Base-by-base conservation (phyloP, 2,113 vertebrate genomes). In the Reinhardtius hippoglossoides region DNA sequence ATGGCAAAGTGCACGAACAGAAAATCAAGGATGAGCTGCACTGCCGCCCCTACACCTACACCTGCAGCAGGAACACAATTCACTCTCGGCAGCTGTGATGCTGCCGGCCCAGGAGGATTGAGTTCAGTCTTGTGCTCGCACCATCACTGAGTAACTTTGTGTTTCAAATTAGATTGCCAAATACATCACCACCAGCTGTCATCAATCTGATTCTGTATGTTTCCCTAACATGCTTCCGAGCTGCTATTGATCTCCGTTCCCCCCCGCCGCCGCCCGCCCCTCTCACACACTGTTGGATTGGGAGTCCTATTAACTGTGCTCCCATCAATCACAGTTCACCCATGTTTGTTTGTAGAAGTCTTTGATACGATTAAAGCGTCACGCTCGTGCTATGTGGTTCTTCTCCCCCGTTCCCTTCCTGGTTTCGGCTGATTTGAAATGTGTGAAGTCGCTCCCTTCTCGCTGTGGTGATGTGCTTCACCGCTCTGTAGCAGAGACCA, bases 161-260 rank as follows among this genome's bases (percentile, higher is more conserved):
- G 87, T 86, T 86, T 92, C 85, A 87, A 91, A 89, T 92, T 89
- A 89, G 89, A 92, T 92, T 87, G 84, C 80, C 74, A 88, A 87
- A 85, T 91, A 65, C 88, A 90, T 88, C 88, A 87, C 76, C 84
- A 83, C 40, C 84, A 88, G 87, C 89, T 93, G 92, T 91, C 90
- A 91, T 85, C 88, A 88, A 68, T 91, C 84, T 77, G 82, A 87
- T 90, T 86, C 84, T 57, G 62, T 81, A 87, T 85, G 87, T 85
- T 88, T 91, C 83, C 69, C 82, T 78, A 87, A 88, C 89, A 90
- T 87, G 90, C 71, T 91, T 91, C 86, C 77, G 71, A 91, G 84
- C 55, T 46, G 60, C 87, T 87, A 89, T 91, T 87, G 90, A 91
- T 92, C 89, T 77, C 74, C 64, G 70, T 21, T 71, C 72, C 67